Conservation (phyloP, 2,797 vertebrate genomes). For the Naso thynnoides region DNA sequence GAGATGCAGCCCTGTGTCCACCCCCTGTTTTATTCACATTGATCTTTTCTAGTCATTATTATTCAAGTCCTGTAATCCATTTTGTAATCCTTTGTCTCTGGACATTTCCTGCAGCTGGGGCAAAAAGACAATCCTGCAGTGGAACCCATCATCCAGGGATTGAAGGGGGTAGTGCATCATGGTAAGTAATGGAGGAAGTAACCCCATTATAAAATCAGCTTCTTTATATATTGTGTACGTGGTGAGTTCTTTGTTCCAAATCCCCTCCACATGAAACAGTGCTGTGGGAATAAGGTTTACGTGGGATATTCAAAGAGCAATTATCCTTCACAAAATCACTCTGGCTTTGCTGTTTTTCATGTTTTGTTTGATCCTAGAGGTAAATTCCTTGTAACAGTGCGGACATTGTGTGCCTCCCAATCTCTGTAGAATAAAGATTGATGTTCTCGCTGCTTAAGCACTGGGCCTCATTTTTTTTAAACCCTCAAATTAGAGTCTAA, state of each 20-base stretch:
- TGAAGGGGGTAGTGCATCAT: conserved; percentile 98
- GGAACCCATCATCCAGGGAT: conserved; percentile 97
- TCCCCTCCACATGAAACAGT: conserved; percentile 37
- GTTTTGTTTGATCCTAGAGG: conserved; percentile 36
- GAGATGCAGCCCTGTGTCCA: conserved; percentile 23
- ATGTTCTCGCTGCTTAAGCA: conserved; percentile 36
- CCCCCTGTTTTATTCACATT: conserved; percentile 47
- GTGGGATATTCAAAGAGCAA: conserved; percentile 53
- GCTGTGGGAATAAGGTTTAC: conserved; percentile 46
- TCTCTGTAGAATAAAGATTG: conserved; percentile 41
- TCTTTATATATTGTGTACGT: background rate
- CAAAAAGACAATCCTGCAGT: conserved; percentile 96
- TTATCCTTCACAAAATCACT: conserved; percentile 52
- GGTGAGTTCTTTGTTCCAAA: conserved; percentile 32
- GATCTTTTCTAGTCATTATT: conserved; percentile 58
- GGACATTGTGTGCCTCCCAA: conserved; percentile 8
- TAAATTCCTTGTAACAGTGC: conserved; percentile 34
- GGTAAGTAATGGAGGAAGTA: conserved; percentile 87
- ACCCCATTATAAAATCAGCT: conserved; percentile 18
- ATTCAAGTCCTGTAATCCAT: conserved; percentile 66
- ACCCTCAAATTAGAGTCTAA: conserved; percentile 63
- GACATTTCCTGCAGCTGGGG: conserved; percentile 87
- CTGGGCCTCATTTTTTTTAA: conserved; percentile 22
- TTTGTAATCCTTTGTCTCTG: conserved; percentile 70
- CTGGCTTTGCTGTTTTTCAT: conserved; percentile 27